phyloP scores from a whole-genome alignment of 2,888 invertebrate genomes.

The Drosophila anceps region DNA sequence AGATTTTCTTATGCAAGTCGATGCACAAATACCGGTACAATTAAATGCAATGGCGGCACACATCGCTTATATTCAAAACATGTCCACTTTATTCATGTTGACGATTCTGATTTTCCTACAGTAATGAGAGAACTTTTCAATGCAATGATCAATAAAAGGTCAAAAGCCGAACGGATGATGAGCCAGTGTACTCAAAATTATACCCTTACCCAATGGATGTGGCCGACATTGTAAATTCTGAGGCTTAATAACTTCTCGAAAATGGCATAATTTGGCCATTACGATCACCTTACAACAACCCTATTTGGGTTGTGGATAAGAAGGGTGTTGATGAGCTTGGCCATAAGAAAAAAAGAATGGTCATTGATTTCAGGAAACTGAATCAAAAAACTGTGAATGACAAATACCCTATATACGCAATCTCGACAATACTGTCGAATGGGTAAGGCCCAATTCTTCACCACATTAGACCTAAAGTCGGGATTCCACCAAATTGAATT shows the following conservation, averaged over 20 bases:
- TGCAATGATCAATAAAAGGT: background rate
- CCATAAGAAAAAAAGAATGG: no score
- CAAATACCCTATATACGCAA: no score
- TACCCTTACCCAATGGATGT: background rate
- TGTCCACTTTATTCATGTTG: background rate
- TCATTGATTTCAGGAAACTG: no score
- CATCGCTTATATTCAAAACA: background rate
- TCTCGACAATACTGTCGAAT: no score
- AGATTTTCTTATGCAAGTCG: background rate
- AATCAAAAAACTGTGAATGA: no score
- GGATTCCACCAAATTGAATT: no score
- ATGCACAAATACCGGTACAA: background rate
- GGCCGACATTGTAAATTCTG: background rate
- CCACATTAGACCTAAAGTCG: no score
- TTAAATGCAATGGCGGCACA: background rate
- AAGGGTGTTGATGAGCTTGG: background rate
- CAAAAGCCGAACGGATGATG: background rate
- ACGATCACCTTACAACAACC: conserved; percentile 1
- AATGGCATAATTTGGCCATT: background rate
- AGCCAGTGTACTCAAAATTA: background rate
- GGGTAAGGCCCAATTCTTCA: no score
- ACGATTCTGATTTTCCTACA: background rate
- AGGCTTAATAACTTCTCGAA: no score
- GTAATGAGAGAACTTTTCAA: background rate
- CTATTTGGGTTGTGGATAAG: no score